phyloP scores from a whole-genome alignment of 2,888 invertebrate genomes.

The Conistra vaccinii region DNA sequence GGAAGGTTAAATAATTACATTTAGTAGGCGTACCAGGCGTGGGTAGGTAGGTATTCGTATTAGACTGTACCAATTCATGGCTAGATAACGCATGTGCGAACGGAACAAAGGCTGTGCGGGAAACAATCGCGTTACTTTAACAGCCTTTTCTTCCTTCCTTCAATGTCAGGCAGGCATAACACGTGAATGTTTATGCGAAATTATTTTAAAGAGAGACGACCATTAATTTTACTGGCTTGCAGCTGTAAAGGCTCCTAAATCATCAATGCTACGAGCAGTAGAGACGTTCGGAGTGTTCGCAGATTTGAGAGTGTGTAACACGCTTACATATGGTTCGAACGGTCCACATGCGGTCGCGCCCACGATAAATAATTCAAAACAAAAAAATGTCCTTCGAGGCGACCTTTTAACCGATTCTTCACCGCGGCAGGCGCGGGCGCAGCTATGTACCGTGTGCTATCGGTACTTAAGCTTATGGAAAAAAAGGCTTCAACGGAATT shows the following conservation, averaged over 20 bases:
- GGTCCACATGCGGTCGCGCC: constrained; percentile 75
- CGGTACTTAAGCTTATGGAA: constrained; percentile 82
- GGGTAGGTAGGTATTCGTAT: constrained; percentile 70
- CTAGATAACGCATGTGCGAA: constrained; percentile 71
- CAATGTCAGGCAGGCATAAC: constrained; percentile 66
- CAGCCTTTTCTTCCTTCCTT: constrained; percentile 70
- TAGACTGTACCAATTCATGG: constrained; percentile 65
- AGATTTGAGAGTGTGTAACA: constrained; percentile 58
- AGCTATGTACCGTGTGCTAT: constrained; percentile 83
- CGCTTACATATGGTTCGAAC: constrained; percentile 71
- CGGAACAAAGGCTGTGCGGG: constrained; percentile 66
- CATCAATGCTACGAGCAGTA: constrained; percentile 31
- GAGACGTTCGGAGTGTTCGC: constrained; percentile 38
- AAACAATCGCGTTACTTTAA: constrained; percentile 72
- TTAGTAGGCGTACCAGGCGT: constrained; percentile 76
- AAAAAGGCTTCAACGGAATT: constrained; percentile 89
- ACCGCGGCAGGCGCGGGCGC: constrained; percentile 66
- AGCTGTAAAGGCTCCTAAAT: constrained; percentile 42
- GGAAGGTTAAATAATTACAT: constrained; percentile 82
- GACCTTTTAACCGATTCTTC: constrained; percentile 85
- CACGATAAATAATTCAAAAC: constrained; percentile 78
- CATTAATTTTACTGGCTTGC: constrained; percentile 18
- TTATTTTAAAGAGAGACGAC: constrained; percentile 35
- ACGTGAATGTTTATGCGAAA: constrained; percentile 46
- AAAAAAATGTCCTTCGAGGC: constrained; percentile 85